Percentiles rank a stretch among this genome's conserved stretches.
Conservation (phyloP, 2,888 invertebrate species). For the Scaptomyza tumidula region DNA sequence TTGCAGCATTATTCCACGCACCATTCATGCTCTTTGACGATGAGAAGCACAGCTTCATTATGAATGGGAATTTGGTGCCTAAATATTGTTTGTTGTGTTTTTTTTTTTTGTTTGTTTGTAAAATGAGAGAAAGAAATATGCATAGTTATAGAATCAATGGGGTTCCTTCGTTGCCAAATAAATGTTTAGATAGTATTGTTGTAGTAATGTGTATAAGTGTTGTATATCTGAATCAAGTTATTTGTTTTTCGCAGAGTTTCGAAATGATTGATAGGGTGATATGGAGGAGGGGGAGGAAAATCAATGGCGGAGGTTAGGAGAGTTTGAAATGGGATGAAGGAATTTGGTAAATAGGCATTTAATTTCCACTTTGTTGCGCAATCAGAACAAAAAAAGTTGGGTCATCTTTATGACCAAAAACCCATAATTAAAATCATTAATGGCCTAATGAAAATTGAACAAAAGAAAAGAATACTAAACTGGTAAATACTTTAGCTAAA, state of each 20-base stretch:
- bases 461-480: not conserved
- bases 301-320: not conserved
- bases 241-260: constrained; percentile 72
- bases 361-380: constrained; percentile 37
- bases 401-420: constrained; percentile 26
- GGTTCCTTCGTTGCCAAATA: constrained; percentile 44
- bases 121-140: constrained; percentile 44
- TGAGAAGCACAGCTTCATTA: constrained; percentile 99
- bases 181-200: constrained; percentile 56
- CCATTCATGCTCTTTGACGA: constrained; percentile 88
- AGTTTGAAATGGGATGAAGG: not conserved
- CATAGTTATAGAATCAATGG: constrained; percentile 63
- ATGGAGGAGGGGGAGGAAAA: not conserved
- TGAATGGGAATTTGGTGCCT: constrained; percentile 99
- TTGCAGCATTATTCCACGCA: constrained; percentile 86
- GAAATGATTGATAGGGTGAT: not conserved
- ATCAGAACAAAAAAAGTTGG: constrained; percentile 11
- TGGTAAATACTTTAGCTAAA: not conserved
- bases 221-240: constrained; percentile 76
- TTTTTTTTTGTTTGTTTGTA: not conserved
- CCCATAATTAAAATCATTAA: constrained; percentile 51
- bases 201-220: constrained; percentile 79
- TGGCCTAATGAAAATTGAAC: constrained; percentile 4
- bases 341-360: constrained; percentile 4
- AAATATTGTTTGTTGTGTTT: not conserved